Base-by-base conservation (phyloP, 30 jellyfish, hydroid and myxozoan species). In the Aurelia coerulea region DNA sequence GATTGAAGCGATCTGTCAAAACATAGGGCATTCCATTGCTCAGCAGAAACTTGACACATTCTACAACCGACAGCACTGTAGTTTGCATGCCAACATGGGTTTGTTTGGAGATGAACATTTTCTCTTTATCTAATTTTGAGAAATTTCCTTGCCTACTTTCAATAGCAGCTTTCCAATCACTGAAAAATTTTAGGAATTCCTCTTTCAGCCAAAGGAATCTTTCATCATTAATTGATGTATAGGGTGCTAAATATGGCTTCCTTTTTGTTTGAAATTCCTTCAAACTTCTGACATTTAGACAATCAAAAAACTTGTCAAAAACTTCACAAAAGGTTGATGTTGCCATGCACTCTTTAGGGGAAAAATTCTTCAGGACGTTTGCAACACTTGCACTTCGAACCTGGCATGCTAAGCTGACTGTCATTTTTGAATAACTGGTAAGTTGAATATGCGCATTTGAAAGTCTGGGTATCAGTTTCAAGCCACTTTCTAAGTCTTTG, bases 381-480 rank as follows among this genome's bases (percentile, higher is more conserved):
- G 90, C 80, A 39, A 90, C 87, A 29, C 90, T 80, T 35, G 85
- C 19, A 89, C 97, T 80, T 18, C 80, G 85, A 53, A 88, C 81
- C 67, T 80, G 94, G 49, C 85, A 59, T 53, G 97, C 97, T 14
- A 89, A 85, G 63, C 51, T 76, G 52, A 77, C 96, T 41, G 62
- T 87, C 96, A 76, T 87, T 53, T 68, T 73, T 56, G 96, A 87
- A 66, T 66, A 87, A 33, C 94, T 29, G 74, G 92, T 66, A 54
- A 87, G 68, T 65, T 85, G 83, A 9, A 74, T 85, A 62, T 73
- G 84, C 50, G 83, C 74, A 74, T 35, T 29, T 32, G 92, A 33
- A 35, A 86, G 92, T 71, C 67, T 65, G 68, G 91, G 93, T 50
- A 75, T 52, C 32, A 76, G 42, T 37, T 86, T 89, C 76, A 86